Percentiles rank a stretch among this genome's conserved stretches.
phyloP scores from a whole-genome alignment of 2,888 invertebrate species.

The Heliconius charithonia region DNA sequence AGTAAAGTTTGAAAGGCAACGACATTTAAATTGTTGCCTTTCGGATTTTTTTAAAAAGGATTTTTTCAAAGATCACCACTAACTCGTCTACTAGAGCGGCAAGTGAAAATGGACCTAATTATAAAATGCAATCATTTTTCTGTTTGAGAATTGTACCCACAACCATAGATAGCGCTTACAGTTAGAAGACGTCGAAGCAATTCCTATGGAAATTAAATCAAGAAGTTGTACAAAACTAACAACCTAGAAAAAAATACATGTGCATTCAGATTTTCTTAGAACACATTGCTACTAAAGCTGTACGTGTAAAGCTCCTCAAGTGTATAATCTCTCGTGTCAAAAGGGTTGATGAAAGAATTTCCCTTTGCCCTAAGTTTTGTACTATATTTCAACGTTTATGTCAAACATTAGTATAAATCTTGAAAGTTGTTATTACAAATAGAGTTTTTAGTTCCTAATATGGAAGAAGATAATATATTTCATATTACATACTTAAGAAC shows the following conservation, averaged over 20 bases:
- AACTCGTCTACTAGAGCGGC: no score
- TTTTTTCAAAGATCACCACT: no score
- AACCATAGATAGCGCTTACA: no score
- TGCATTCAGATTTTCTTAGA: background rate
- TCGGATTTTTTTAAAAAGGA: no score
- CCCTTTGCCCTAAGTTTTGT: background rate
- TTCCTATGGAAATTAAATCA: no score
- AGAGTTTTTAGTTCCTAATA: background rate
- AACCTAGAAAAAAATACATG: background rate
- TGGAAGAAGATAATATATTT: background rate
- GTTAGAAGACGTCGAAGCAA: no score
- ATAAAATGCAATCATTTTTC: no score
- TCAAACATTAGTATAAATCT: background rate
- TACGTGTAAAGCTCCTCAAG: background rate
- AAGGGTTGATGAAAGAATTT: slow-evolving; percentile 20
- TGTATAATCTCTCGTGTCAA: background rate
- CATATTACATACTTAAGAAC: background rate
- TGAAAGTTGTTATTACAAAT: background rate
- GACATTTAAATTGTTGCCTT: no score
- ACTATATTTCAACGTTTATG: background rate
- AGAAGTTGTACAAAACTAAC: background rate
- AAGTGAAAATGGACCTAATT: no score
- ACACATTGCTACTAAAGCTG: background rate
- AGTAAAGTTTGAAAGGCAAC: no score
- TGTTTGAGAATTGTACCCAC: no score